Evolutionary conservation across 2,113 vertebrate genomes (phyloP), one percentile per base, ranked within the genome.

Genomic region (Tenrec ecaudatus): DNA sequence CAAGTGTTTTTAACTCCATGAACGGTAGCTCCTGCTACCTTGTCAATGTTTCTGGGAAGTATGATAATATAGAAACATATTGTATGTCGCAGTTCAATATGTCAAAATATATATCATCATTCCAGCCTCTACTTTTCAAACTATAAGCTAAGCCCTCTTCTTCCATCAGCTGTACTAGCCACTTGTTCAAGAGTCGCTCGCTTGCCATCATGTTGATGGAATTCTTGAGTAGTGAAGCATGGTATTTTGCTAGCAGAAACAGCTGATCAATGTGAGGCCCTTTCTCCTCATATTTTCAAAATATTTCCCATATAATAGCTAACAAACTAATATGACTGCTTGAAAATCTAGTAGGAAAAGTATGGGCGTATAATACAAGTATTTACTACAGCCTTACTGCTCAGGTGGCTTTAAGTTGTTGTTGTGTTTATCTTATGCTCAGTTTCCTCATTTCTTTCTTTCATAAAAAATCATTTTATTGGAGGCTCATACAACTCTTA

Each of bases 141-240:
- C 31, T 71, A 6, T 47, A 71, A 87, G 17, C 14, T 25, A 68
- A 22, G 68, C 77, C 14, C 7, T 77, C 84, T 90, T 58, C 53
- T 4, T 77, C 1, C 69, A 69, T 19, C 0, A 29, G 36, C 17
- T 69, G n/a, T 53, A 85, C 22, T 80, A 75, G 2, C 73, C 12
- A 16, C 19, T 86, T 66, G 86, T 2, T 92, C 43, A 89, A 87
- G 79, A 79, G 60, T 82, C 33, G 25, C 40, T 95, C 12, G 7
- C 36, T 88, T 81, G 87, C 9, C 8, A 62, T 17, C 22, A 22
- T 62, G 15, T 62, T 16, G 43, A 47, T 5, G 10, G 43, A 47
- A 47, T 47, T 47, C 43, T 47, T 47, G 43, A 47, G 43, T 6
- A 47, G 43, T 10, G 43, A 47, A 5, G 10, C 43, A 47, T 47